phyloP scores from a whole-genome alignment of 2,113 vertebrate species.

The Pithys albifrons region DNA sequence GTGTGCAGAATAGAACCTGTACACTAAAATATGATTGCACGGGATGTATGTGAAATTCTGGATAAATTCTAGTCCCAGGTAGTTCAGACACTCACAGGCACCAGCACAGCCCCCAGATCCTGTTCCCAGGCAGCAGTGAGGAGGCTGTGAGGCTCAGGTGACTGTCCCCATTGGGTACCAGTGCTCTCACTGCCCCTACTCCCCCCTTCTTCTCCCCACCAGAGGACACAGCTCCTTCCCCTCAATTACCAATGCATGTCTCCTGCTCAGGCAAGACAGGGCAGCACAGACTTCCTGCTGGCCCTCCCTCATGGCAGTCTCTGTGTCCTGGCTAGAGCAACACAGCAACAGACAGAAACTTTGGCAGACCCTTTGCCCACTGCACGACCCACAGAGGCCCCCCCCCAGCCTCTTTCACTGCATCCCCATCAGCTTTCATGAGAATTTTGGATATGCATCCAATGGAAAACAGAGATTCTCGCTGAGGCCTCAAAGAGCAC shows the following conservation, averaged over 20 bases:
- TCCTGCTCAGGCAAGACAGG: background rate
- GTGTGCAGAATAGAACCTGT: background rate
- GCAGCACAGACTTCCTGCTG: background rate
- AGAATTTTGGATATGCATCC: background rate
- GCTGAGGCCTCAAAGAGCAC: background rate
- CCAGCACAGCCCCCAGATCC: background rate
- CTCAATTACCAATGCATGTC: background rate
- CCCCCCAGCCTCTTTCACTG: background rate
- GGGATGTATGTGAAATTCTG: background rate
- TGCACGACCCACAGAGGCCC: background rate
- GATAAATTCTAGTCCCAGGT: background rate
- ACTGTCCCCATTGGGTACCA: background rate
- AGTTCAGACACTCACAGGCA: background rate
- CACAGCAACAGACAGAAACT: conserved; percentile 10
- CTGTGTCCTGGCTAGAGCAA: background rate
- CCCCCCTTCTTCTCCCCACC: background rate
- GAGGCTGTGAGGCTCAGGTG: background rate
- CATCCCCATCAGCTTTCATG: background rate
- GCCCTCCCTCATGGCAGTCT: background rate
- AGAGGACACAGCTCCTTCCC: background rate
- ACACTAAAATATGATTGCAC: background rate
- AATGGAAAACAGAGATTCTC: background rate
- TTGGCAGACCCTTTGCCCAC: background rate
- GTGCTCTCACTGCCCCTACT: background rate
- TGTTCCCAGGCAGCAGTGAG: background rate